Conservation (phyloP, 2,888 invertebrate species). For the Tinea trinotella region DNA sequence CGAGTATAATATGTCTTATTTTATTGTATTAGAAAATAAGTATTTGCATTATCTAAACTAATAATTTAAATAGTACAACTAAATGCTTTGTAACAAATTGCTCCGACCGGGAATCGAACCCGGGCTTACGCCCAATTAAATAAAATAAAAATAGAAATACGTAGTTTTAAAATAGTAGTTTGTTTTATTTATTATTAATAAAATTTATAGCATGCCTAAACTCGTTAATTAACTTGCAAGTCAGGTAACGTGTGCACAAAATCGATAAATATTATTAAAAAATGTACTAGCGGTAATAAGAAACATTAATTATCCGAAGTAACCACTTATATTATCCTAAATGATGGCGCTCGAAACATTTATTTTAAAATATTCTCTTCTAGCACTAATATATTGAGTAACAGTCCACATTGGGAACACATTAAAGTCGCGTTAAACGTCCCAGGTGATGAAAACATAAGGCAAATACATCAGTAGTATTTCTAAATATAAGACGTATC, state of each 20-base stretch:
- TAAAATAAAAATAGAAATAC: no score
- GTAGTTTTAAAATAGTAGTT: no score
- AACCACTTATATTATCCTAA: background rate
- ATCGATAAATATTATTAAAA: background rate
- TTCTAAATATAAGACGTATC: conserved; percentile 19
- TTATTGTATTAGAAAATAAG: no score
- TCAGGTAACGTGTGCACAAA: background rate
- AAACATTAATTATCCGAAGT: background rate
- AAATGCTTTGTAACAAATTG: no score
- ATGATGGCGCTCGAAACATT: background rate
- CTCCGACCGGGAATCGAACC: no score
- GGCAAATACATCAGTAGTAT: conserved; percentile 16
- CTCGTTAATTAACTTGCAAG: background rate
- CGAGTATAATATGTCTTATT: no score
- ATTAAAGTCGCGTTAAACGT: conserved; percentile 15
- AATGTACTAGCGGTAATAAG: background rate
- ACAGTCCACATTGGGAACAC: conserved; percentile 13
- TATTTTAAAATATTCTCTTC: conserved; percentile 1
- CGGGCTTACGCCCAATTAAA: no score
- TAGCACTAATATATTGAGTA: conserved; percentile 7
- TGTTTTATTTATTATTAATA: no score
- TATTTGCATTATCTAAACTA: no score
- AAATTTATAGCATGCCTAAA: no score
- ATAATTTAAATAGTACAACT: no score
- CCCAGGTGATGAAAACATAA: conserved; percentile 17